Evolutionary conservation across 2,797 vertebrate genomes (phyloP), one percentile per base, ranked within the genome.

Genomic region (Enteromius trimaculatus): DNA sequence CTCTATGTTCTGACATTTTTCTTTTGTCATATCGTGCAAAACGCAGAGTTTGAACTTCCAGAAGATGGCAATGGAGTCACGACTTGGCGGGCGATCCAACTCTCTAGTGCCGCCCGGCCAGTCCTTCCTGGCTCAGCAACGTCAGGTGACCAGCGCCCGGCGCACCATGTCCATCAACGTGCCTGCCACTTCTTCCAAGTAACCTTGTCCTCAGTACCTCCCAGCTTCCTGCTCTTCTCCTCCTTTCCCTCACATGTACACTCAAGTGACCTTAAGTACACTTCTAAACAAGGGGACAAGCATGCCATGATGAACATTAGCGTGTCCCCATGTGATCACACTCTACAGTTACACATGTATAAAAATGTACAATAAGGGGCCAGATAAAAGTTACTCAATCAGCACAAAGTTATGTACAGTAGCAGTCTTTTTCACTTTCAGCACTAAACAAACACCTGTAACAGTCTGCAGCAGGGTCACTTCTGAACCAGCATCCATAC

Each of bases 101-200:
- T 95, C 92, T 34, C 0, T 76, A 78, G 0, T 92, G 79, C 84
- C 88, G 66, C 92, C 96, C 0, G 92, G 95, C 1, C 96, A 95
- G 80, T 99, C 98, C 0, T 99, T 99, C 91, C 86, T 99, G 83
- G 95, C 98, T 2, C 97, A 98, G 86, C 98, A 99, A 75, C 96
- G 98, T 0, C 97, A 97, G 6, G 96, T 98, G 88, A 98, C 97
- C 86, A 98, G 93, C 37, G 92, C 95, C 75, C 95, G 96, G 19
- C 96, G 90, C 37, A 92, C 93, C 1, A 92, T 97, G 65, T 93
- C 97, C 17, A 93, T 97, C 60, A 96, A 92, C 81, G 90, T 96
- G 70, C 95, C 97, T 47, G 92, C 95, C 31, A 51, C 96, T 74
- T 88, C 96, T 66, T 81, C 97, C 66, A 97, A 99, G 88, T 99